Evolutionary conservation across 2,888 invertebrate genomes (phyloP), one percentile per base, ranked within the genome.

Genomic region (Muschampia staudingeri): DNA sequence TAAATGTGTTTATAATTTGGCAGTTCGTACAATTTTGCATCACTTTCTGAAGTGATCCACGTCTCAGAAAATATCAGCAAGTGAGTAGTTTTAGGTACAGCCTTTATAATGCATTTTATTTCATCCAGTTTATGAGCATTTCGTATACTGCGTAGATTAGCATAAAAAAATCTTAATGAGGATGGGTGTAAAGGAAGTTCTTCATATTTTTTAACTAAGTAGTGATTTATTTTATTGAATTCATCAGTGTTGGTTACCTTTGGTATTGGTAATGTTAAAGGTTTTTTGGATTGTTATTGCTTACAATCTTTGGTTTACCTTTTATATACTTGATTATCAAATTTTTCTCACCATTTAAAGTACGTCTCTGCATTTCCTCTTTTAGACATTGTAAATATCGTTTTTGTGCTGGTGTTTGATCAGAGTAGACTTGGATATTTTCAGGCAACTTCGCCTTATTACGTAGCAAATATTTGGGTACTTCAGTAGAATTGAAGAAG

Each of bases 131-230:
- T 87, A 1, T 86, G 85, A 11, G 80, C 61, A n/a, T 48, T 86
- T 3, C 83, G 75, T n/a, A 89, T 87, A 80, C 88, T 89, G 1
- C 87, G 80, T 56, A 84, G 48, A 71, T 89, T 89, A 0, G 84
- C 82, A 77, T 89, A 89, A 16, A 89, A 76, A 72, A 87, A 86
- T 73, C 83, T 72, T 70, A 87, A 67, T 0, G 85, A 86, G 2
- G 84, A 84, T 52, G 82, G 48, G 6, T 77, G 69, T 11, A 79
- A 11, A 12, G 85, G 82, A 37, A 89, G 69, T 48, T 86, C 83
- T 65, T 86, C 82, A 65, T 89, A 87, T 44, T 79, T 87, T 8
- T 80, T 70, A n/a, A 85, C 78, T 80, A 88, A 16, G 8, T 86
- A 70, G 70, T 84, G 42, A 82, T 71, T 70, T 48, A 19, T 71